A percentile compares a stretch with the other conserved stretches of the same genome.
These are phyloP conservation scores for Thyatira batis DNA, from an alignment of 2,888 invertebrate genomes.

Conservation along the genomic window DNA sequence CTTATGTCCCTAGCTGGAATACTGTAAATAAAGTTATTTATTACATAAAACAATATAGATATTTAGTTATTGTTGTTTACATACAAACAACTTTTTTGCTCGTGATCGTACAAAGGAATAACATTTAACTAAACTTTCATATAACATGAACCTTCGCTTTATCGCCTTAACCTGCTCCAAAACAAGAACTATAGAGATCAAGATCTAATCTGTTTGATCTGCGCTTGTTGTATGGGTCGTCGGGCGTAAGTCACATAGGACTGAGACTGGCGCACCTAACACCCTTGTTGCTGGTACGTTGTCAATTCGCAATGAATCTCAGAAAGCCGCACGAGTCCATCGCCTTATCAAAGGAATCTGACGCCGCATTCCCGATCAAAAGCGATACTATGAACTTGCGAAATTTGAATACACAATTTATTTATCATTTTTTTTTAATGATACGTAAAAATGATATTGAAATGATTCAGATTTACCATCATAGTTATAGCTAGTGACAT, in stretches of 20 bases:
- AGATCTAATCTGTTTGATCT: constrained; percentile 73
- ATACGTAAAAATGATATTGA: constrained; percentile 1
- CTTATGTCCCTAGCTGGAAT: too few species aligned
- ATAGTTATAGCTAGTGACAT: background rate
- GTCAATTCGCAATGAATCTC: constrained; percentile 33
- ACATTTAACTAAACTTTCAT: background rate
- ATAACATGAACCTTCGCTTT: constrained; percentile 26
- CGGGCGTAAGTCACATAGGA: constrained; percentile 40
- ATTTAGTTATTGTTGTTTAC: too few species aligned
- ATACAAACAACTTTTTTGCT: background rate
- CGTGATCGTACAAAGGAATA: background rate
- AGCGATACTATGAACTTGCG: constrained; percentile 36
- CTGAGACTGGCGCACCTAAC: constrained; percentile 22
- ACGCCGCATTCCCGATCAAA: constrained; percentile 62
- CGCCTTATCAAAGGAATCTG: constrained; percentile 65
- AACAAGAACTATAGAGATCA: constrained; percentile 61
- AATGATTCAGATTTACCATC: background rate
- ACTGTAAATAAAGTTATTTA: too few species aligned
- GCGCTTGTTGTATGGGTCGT: constrained; percentile 58
- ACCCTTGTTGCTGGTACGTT: constrained; percentile 37
- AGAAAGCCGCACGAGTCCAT: constrained; percentile 50
- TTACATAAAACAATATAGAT: too few species aligned
- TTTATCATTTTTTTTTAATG: constrained; percentile 22
- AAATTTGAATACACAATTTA: constrained; percentile 42
- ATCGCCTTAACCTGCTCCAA: constrained; percentile 50